Conservation (phyloP, 2,888 invertebrate genomes). For the Thymelicus lineola region DNA sequence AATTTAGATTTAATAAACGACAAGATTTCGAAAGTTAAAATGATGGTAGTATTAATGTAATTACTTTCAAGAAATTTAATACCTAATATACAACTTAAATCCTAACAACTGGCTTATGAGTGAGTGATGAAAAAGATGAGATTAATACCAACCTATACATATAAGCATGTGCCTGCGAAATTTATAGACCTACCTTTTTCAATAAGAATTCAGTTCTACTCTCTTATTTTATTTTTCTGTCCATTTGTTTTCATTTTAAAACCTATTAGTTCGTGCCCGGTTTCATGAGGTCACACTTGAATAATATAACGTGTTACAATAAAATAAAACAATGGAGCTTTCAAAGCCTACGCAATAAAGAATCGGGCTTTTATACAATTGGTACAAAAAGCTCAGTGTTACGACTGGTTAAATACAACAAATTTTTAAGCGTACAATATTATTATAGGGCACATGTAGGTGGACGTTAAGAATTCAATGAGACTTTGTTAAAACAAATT, state of each 20-base stretch:
- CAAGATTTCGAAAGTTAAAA: no score
- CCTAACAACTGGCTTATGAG: no score
- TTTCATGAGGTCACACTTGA: slow-evolving; percentile 13
- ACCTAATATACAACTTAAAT: no score
- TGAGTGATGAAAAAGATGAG: no score
- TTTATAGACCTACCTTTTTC: no score
- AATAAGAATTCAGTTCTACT: no score
- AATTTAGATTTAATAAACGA: not conserved
- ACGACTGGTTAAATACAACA: slow-evolving; percentile 41
- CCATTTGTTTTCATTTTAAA: slow-evolving; percentile 9
- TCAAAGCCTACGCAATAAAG: slow-evolving; percentile 52
- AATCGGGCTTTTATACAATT: slow-evolving; percentile 54
- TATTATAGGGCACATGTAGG: not conserved
- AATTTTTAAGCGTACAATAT: slow-evolving; percentile 37
- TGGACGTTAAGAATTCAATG: not conserved
- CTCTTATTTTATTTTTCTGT: not conserved
- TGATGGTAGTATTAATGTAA: no score
- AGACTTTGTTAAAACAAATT: not conserved
- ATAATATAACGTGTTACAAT: slow-evolving; percentile 37
- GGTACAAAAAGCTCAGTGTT: slow-evolving; percentile 57
- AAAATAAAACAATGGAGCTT: slow-evolving; percentile 59
- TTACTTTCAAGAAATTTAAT: no score
- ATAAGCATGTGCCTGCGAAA: no score
- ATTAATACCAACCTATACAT: no score
- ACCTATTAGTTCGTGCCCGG: slow-evolving; percentile 1